Conservation (phyloP, 2,113 vertebrate species). For the Ahaetulla prasina region DNA sequence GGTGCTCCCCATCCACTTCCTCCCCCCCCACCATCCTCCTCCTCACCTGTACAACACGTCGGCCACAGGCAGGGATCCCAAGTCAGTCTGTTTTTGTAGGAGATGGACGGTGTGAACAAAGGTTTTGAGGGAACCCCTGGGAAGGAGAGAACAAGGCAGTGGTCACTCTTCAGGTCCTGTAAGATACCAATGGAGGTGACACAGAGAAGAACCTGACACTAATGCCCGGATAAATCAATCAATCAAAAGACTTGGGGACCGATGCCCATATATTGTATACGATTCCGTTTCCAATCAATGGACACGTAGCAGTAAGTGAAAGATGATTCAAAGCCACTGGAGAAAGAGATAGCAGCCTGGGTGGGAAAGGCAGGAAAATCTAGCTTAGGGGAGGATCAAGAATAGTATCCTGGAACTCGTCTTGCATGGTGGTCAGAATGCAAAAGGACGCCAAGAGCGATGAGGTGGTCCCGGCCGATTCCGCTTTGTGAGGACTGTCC, state of each 20-base stretch:
- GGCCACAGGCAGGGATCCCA: slow-evolving; percentile 90
- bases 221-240: background rate
- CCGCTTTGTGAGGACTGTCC: background rate
- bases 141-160: slow-evolving; percentile 60
- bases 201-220: background rate
- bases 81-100: slow-evolving; percentile 93
- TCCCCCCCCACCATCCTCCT: no score
- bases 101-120: slow-evolving; percentile 98
- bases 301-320: no score
- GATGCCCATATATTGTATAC: background rate
- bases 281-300: background rate
- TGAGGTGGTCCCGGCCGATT: no score
- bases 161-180: slow-evolving; percentile 23
- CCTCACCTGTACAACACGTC: slow-evolving; percentile 94
- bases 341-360: background rate
- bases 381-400: background rate
- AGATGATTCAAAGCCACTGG: background rate
- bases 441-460: background rate
- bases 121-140: slow-evolving; percentile 96
- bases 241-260: background rate
- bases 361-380: background rate
- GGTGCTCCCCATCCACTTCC: background rate
- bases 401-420: background rate
- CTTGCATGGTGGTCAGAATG: background rate
- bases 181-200: background rate